Evolutionary conservation across 2,113 vertebrate species (phyloP).

Genomic region (Himantopus leucocephalus): DNA sequence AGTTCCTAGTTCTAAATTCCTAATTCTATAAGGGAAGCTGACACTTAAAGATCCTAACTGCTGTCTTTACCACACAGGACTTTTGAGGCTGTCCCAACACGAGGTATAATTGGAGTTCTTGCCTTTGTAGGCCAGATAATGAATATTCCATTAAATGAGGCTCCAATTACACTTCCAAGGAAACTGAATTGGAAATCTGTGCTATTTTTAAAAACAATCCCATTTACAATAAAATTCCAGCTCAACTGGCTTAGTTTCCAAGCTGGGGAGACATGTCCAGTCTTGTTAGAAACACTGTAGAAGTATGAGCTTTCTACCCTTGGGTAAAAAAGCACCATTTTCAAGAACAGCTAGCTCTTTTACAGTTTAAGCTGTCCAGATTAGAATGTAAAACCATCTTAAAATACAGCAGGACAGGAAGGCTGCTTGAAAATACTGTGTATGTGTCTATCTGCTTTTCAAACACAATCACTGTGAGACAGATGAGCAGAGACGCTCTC

Average conservation of each 20-base stretch:
- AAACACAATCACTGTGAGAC: background rate
- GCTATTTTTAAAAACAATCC: slow-evolving; percentile 8
- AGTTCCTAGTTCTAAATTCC: background rate
- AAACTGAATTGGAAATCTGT: background rate
- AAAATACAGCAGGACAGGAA: background rate
- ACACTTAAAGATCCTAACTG: background rate
- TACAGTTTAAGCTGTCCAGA: background rate
- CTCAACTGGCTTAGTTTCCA: background rate
- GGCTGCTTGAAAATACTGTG: background rate
- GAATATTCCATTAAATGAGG: background rate
- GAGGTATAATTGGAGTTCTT: background rate
- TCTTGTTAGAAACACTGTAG: background rate
- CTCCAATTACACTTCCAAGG: background rate
- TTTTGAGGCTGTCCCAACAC: background rate
- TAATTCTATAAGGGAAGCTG: background rate
- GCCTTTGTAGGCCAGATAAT: background rate
- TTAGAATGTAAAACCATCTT: background rate
- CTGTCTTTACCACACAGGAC: background rate
- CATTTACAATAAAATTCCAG: background rate
- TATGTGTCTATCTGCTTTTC: background rate
- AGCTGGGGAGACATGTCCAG: background rate
- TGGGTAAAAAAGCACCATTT: background rate
- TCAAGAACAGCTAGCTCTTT: background rate
- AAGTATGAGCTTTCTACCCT: background rate
- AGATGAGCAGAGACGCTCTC: background rate